These are phyloP conservation scores for Pollicipes pollicipes DNA, from an alignment of 1,140 invertebrate genomes.

Conservation along the genomic window DNA sequence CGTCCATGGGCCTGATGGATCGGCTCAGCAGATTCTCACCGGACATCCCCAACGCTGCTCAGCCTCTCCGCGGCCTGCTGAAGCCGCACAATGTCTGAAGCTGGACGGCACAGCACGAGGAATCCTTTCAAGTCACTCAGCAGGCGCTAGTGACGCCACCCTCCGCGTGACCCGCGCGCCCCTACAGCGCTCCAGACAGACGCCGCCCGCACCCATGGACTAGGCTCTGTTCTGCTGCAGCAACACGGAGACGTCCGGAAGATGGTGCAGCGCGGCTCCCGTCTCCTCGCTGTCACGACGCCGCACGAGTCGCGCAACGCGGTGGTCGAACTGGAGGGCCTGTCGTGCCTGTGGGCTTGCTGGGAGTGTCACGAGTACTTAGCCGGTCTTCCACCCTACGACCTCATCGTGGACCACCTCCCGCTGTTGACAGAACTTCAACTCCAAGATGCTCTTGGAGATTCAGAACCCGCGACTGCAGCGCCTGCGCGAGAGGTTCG, in stretches of 20 bases:
- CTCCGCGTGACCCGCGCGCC: constrained; percentile 8
- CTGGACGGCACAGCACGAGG: constrained; percentile 14
- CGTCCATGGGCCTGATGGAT: constrained; percentile 15
- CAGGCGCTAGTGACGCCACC: constrained; percentile 13
- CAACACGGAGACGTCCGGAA: constrained; percentile 10
- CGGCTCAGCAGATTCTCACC: constrained; percentile 13
- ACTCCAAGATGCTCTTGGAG: constrained; percentile 9
- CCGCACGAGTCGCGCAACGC: constrained; percentile 16
- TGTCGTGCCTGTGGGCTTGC: constrained; percentile 12
- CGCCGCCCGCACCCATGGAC: constrained; percentile 9
- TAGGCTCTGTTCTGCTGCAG: constrained; percentile 14
- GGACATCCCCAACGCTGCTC: constrained; percentile 5
- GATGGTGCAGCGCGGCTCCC: constrained; percentile 14
- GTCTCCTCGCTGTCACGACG: constrained; percentile 12
- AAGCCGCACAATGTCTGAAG: constrained; percentile 7
- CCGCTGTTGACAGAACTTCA: constrained; percentile 14
- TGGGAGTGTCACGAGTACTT: constrained; percentile 16
- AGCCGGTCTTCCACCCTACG: constrained; percentile 13
- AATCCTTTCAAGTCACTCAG: constrained; percentile 13
- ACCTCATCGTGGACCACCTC: constrained; percentile 14
- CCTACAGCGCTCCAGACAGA: constrained; percentile 16
- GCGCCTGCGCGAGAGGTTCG: too few species aligned
- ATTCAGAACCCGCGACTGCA: constrained; percentile 13
- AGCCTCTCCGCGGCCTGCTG: constrained; percentile 14
- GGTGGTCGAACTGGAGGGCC: constrained; percentile 15